These are phyloP conservation scores for Marisa cornuarietis DNA, from an alignment of 1,140 invertebrate species.

Conservation along the genomic window DNA sequence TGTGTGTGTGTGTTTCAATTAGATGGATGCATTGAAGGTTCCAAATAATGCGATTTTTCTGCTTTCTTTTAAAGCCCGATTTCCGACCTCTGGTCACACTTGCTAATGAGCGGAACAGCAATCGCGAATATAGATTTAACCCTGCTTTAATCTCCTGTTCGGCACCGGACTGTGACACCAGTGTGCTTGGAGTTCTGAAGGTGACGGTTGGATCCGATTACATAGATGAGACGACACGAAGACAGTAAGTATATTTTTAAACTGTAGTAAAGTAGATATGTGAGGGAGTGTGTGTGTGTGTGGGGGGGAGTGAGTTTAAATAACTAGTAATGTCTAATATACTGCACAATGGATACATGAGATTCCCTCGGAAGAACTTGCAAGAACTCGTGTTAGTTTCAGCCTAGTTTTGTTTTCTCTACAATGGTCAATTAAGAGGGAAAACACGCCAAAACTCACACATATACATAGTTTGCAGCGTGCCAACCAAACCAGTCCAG, in stretches of 20 bases:
- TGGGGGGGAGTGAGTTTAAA: background rate
- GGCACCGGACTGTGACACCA: conserved; percentile 30
- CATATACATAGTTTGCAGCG: conserved; percentile 7
- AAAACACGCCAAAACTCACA: background rate
- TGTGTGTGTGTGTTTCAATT: background rate
- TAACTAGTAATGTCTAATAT: too few species aligned
- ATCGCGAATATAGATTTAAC: conserved; percentile 25
- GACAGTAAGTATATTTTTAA: conserved; percentile 3
- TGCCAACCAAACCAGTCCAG: too few species aligned
- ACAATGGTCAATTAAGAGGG: background rate
- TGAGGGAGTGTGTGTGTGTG: background rate
- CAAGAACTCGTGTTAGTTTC: too few species aligned
- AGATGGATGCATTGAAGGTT: background rate
- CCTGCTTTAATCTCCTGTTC: conserved; percentile 27
- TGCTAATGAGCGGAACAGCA: conserved; percentile 10
- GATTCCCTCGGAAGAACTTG: too few species aligned
- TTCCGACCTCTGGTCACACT: conserved; percentile 16
- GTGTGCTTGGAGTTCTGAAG: conserved; percentile 41
- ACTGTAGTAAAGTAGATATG: too few species aligned
- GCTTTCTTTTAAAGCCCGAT: conserved; percentile 14
- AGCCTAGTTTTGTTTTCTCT: background rate
- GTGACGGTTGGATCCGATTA: conserved; percentile 24
- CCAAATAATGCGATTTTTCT: background rate
- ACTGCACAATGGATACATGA: background rate
- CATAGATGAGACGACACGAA: background rate